Percentiles rank a stretch among this genome's conserved stretches.
These are phyloP conservation scores for Sapajus apella DNA, from an alignment of 2,113 vertebrate species.

Conservation along the genomic window DNA sequence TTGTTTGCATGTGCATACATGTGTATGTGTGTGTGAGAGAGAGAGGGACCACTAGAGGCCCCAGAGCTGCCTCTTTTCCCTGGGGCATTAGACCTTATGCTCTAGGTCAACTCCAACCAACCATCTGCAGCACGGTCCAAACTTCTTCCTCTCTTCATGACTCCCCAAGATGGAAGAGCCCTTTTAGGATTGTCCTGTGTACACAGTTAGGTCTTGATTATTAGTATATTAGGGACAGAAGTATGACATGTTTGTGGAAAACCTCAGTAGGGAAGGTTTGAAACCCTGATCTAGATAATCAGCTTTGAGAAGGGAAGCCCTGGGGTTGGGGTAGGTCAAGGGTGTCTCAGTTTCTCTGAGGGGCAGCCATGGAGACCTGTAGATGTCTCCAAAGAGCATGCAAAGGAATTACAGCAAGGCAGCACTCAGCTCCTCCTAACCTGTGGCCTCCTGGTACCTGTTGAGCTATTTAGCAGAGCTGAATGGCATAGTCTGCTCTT, in stretches of 20 bases:
- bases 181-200: neutral
- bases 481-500: neutral
- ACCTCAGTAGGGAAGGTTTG: neutral
- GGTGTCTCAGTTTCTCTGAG: neutral
- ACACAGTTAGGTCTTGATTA: neutral
- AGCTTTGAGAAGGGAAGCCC: neutral
- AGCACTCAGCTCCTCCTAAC: neutral
- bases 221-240: neutral
- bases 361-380: neutral
- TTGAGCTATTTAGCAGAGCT: neutral
- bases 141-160: neutral
- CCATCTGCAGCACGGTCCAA: neutral
- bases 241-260: neutral
- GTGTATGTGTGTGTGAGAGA: neutral
- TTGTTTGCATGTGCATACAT: neutral
- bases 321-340: neutral
- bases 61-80: neutral
- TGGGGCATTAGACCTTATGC: neutral
- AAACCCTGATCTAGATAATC: neutral
- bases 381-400: neutral
- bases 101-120: neutral
- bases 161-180: neutral
- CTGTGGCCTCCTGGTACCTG: neutral
- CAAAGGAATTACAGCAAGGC: neutral
- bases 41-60: neutral